Evolutionary conservation across 2,113 vertebrate genomes (phyloP).

Genomic region (Salvator merianae): DNA sequence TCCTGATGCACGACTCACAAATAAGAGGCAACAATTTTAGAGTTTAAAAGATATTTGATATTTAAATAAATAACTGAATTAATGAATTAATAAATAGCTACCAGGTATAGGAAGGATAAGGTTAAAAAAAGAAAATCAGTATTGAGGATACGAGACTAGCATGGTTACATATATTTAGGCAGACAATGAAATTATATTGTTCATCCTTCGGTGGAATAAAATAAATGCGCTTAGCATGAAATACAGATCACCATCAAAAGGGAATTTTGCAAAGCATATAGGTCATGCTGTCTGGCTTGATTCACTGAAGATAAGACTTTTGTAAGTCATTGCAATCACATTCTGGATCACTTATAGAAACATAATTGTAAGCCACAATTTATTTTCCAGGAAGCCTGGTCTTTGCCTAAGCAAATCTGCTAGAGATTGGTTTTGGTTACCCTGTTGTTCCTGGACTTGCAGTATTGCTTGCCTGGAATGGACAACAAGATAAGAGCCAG

Average conservation of each 20-base stretch:
- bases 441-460: no score
- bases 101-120: background rate
- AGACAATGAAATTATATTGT: background rate
- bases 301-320: background rate
- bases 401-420: background rate
- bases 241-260: background rate
- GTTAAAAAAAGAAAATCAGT: conserved; percentile 35
- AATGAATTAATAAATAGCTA: conserved; percentile 29
- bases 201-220: background rate
- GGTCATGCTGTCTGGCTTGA: background rate
- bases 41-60: conserved; percentile 70
- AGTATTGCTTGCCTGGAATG: no score
- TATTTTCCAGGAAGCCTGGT: background rate
- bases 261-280: background rate
- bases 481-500: no score
- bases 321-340: background rate
- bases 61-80: conserved; percentile 14
- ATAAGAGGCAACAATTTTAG: conserved; percentile 76
- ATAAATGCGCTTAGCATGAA: conserved; percentile 1
- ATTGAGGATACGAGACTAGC: conserved; percentile 23
- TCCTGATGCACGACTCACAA: conserved; percentile 75
- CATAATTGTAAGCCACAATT: no score
- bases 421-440: background rate
- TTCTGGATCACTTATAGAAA: background rate
- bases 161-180: background rate